Evolutionary conservation across 2,113 vertebrate species (phyloP).

Genomic region (Enhydra lutris): DNA sequence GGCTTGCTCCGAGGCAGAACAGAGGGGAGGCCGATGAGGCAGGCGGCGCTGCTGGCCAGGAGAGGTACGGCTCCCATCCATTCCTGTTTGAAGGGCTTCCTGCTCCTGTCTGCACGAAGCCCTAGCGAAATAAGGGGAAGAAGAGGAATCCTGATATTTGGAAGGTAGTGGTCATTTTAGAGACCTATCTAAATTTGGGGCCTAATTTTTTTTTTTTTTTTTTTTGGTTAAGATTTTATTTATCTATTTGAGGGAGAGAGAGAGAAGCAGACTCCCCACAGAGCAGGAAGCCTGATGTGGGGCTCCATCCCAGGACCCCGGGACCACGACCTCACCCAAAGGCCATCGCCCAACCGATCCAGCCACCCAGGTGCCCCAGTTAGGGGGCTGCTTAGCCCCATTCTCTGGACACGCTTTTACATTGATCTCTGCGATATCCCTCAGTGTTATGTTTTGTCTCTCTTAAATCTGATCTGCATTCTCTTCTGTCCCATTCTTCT

Average conservation of each 20-base stretch:
- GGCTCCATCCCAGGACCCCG: too few species aligned
- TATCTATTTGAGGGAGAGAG: too few species aligned
- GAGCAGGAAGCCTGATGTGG: too few species aligned
- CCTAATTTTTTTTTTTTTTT: too few species aligned
- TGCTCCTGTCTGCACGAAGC: background rate
- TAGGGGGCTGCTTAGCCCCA: rapidly evolving
- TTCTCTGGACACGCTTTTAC: rapidly evolving
- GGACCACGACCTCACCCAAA: too few species aligned
- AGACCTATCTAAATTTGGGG: background rate
- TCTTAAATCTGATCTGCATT: background rate
- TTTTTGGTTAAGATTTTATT: too few species aligned
- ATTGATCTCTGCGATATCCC: rapidly evolving
- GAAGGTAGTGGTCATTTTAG: background rate
- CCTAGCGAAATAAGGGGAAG: background rate
- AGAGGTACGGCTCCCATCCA: background rate
- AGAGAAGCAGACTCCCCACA: too few species aligned
- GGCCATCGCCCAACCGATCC: too few species aligned
- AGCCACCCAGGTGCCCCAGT: background rate
- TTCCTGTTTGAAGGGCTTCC: background rate
- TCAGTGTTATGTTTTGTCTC: background rate
- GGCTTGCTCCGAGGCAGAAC: background rate
- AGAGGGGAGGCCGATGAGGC: background rate
- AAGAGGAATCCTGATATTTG: background rate
- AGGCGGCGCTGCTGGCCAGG: background rate
- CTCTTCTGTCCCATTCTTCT: background rate